Evolutionary conservation across 1,140 invertebrate species (phyloP).

Genomic region (Meloidogyne exigua): DNA sequence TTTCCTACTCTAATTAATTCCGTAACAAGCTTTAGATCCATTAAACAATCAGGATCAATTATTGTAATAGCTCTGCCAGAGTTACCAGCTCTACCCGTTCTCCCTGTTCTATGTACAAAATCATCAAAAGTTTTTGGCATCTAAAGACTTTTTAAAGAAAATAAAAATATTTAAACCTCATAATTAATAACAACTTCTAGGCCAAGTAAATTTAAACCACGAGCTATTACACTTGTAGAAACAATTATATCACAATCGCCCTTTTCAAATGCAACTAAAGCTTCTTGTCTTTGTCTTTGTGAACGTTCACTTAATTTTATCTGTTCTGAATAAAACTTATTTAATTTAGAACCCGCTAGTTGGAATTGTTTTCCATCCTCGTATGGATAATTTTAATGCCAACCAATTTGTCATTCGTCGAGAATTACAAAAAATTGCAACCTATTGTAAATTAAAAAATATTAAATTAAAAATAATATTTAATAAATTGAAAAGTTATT

Average conservation of each 20-base stretch:
- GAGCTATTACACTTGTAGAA: conserved; percentile 26
- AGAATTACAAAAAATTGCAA: conserved; percentile 32
- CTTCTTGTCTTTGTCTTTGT: conserved; percentile 29
- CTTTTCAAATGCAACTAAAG: conserved; percentile 25
- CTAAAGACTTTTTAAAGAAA: not conserved
- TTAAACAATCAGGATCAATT: conserved; percentile 87
- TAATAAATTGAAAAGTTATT: too few species aligned
- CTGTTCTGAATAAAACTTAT: not conserved
- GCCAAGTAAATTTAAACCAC: conserved; percentile 23
- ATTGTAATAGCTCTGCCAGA: conserved; percentile 89
- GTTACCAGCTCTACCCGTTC: conserved; percentile 74
- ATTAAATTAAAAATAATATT: too few species aligned
- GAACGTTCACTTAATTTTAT: conserved; percentile 19
- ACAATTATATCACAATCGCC: conserved; percentile 30
- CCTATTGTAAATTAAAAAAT: not conserved
- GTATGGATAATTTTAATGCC: conserved; percentile 26
- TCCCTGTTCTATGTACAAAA: conserved; percentile 92
- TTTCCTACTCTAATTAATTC: not conserved
- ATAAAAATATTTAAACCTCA: conserved; percentile 7
- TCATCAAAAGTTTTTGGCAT: conserved; percentile 66
- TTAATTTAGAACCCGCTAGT: conserved; percentile 17
- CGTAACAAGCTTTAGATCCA: conserved; percentile 65
- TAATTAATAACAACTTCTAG: conserved; percentile 14
- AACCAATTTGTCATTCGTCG: conserved; percentile 37
- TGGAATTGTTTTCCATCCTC: conserved; percentile 9